Evolutionary conservation across 92 coral and sea anemone species (phyloP).

Genomic region (Epizoanthus scotinus): DNA sequence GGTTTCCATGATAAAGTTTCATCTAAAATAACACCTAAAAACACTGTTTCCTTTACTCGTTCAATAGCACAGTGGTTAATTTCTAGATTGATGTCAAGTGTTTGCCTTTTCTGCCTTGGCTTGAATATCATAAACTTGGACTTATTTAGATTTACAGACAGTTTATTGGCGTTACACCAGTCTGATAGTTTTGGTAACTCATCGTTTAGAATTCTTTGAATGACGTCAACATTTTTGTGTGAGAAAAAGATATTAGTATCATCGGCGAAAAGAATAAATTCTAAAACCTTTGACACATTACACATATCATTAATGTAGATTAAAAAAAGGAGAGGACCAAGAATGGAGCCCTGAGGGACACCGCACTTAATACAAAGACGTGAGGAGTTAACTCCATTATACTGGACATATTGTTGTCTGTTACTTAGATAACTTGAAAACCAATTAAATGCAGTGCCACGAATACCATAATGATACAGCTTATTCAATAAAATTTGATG

Average conservation of each 20-base stretch:
- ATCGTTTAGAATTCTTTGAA: background rate
- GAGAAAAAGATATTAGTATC: slow-evolving; percentile 2
- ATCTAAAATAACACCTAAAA: slow-evolving; percentile 30
- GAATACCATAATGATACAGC: slow-evolving; percentile 16
- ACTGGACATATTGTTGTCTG: slow-evolving; percentile 34
- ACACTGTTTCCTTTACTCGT: slow-evolving; percentile 20
- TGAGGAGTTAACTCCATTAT: slow-evolving; percentile 11
- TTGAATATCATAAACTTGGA: slow-evolving; percentile 33
- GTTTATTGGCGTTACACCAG: slow-evolving; percentile 1
- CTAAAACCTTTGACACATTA: background rate
- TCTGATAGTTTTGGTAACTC: background rate
- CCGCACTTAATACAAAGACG: slow-evolving; percentile 38
- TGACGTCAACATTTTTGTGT: background rate
- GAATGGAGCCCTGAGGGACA: background rate
- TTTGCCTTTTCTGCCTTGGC: slow-evolving; percentile 37
- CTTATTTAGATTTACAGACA: background rate
- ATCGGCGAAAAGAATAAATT: slow-evolving; percentile 2
- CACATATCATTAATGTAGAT: slow-evolving; percentile 10
- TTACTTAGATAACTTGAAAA: slow-evolving; percentile 1
- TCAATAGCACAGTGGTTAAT: slow-evolving; percentile 3
- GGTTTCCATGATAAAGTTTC: slow-evolving; percentile 34
- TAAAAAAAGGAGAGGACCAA: background rate
- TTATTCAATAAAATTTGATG: background rate
- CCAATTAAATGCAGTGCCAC: slow-evolving; percentile 14
- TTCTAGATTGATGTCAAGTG: background rate